These are phyloP conservation scores for Drosophila borealis DNA, from an alignment of 2,888 invertebrate species.

Conservation along the genomic window DNA sequence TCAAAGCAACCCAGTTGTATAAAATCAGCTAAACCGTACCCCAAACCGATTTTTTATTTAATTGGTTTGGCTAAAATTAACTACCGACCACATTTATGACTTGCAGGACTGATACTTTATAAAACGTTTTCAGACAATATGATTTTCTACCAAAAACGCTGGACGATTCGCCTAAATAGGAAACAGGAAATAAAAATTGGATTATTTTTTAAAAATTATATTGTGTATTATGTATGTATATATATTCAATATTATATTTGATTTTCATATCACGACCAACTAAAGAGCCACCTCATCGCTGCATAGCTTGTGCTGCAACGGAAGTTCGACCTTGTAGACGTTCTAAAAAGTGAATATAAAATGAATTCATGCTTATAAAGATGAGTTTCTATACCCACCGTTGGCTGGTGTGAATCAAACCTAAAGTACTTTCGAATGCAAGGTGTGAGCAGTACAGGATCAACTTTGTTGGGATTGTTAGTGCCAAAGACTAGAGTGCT, in stretches of 20 bases:
- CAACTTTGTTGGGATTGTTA: conserved; percentile 86
- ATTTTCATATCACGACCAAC: conserved; percentile 1
- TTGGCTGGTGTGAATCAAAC: conserved; percentile 23
- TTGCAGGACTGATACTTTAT: too few relatives aligned
- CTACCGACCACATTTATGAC: too few relatives aligned
- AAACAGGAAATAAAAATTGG: too few relatives aligned
- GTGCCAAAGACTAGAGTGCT: conserved; percentile 83
- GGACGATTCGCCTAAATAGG: too few relatives aligned
- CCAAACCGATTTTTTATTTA: too few relatives aligned
- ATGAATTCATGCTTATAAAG: background rate
- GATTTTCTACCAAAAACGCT: too few relatives aligned
- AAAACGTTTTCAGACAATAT: too few relatives aligned
- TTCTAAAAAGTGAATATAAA: conserved; percentile 51
- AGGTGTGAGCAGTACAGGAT: conserved; percentile 88
- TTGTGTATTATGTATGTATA: background rate
- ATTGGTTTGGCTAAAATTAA: too few relatives aligned
- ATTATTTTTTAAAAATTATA: background rate
- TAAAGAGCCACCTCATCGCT: conserved; percentile 78
- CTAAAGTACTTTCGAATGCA: conserved; percentile 76
- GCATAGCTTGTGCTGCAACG: conserved; percentile 62
- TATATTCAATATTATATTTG: background rate
- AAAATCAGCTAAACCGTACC: too few relatives aligned
- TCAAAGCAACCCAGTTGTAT: too few relatives aligned
- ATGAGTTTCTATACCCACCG: conserved; percentile 28
- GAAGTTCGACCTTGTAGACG: conserved; percentile 69